phyloP scores from a whole-genome alignment of 2,113 vertebrate species.

The Cricetomys ansorgei region DNA sequence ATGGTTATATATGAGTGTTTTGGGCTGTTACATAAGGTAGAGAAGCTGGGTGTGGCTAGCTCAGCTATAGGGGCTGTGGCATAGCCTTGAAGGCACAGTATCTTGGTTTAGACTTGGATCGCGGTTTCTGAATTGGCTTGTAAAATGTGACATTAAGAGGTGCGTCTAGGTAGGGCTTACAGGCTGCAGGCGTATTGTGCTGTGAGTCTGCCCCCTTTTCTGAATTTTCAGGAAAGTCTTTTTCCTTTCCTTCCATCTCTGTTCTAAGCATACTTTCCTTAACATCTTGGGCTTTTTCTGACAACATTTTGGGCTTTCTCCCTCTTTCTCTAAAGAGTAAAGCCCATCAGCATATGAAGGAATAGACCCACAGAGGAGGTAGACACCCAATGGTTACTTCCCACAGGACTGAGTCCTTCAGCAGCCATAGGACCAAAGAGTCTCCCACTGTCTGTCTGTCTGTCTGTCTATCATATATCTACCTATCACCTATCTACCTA shows the following conservation, averaged over 20 bases:
- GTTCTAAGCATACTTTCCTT: not conserved
- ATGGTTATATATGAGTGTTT: not conserved
- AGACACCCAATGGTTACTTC: not conserved
- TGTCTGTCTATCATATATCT: too few species aligned
- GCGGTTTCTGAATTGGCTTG: not conserved
- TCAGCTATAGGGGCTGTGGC: not conserved
- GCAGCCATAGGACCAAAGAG: not conserved
- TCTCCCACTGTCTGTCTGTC: too few species aligned
- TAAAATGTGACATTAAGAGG: not conserved
- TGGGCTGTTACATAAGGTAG: not conserved
- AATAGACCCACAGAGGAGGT: not conserved
- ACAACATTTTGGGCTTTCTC: not conserved
- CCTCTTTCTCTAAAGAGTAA: not conserved
- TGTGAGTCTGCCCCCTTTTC: not conserved
- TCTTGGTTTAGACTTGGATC: not conserved
- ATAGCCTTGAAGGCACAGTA: not conserved
- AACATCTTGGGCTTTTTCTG: not conserved
- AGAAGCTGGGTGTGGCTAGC: not conserved
- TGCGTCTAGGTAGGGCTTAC: not conserved
- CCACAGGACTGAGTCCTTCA: not conserved
- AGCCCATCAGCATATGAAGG: not conserved
- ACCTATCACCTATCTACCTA: too few species aligned
- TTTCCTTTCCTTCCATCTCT: not conserved
- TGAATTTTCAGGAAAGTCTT: not conserved
- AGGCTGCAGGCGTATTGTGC: not conserved